Base-by-base conservation (phyloP, 2,113 vertebrate genomes). In the Marcusenius ussheri region DNA sequence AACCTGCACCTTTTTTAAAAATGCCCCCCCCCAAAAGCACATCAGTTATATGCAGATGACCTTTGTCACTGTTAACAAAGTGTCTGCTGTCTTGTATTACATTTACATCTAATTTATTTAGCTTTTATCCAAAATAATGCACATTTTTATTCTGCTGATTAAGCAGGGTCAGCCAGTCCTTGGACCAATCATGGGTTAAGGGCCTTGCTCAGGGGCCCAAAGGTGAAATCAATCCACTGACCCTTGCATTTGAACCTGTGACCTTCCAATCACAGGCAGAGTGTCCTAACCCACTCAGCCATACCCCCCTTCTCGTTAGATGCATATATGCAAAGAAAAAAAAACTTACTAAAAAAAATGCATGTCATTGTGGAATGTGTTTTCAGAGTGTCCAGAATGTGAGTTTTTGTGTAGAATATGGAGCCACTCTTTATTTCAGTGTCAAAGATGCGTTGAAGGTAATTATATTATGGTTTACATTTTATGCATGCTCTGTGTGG, bases 391-490 rank as follows among this genome's bases (percentile, higher is more conserved):
- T 47, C 17, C 8, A 84, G 39, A 2, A 47, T 21, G 8, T 45
- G 19, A 47, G 35, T 4, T 24, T 84, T 42, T 47, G 6, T 47
- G 83, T n/a, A 21, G 46, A 47, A 84, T 47, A 84, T n/a, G 45
- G 42, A 84, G 45, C 7, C 11, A 8, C 21, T 46, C 24, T 84
- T 24, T 84, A 84, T 47, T 47, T 47, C 45, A 47, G 21, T 84
- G 83, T 84, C 45, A 84, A 45, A 46, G 39, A n/a, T 84, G 45
- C 39, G 45, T 47, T 47, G 45, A 21, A 84, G 42, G 45, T 46
- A 47, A 47, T 84, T 84, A 84, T 84, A 84, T 47, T 24, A 84
- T 47, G 45, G 83, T 84, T 84, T 84, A 46, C 83, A 84, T 84
- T 47, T 47, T 84, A 84, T 47, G 83, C 10, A 47, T 45, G 24